Evolutionary conservation across 2,888 invertebrate genomes (phyloP).

Genomic region (Hydrotaea diabolus): DNA sequence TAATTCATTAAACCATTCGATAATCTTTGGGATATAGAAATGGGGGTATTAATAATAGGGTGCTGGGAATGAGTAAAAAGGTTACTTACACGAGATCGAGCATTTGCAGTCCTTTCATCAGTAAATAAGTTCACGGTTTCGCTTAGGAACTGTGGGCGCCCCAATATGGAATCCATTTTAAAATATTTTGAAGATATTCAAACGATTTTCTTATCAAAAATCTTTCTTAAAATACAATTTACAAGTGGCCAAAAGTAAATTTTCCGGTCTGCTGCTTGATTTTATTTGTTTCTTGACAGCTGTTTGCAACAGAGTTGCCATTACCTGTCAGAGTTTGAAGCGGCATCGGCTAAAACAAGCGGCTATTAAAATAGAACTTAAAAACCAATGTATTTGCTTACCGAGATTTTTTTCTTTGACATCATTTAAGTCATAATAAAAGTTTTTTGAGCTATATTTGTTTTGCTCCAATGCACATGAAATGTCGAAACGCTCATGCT

Average conservation of each 20-base stretch:
- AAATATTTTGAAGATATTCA: too few relatives aligned
- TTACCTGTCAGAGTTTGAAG: too few relatives aligned
- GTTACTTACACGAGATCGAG: constrained; percentile 76
- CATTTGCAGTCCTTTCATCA: constrained; percentile 79
- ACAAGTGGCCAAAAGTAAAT: neutral
- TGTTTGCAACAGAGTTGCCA: neutral
- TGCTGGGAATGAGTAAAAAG: neutral
- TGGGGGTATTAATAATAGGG: neutral
- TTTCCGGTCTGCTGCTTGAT: neutral
- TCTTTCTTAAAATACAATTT: neutral
- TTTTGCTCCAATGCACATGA: too few relatives aligned
- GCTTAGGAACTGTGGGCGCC: constrained; percentile 77
- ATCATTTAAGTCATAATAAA: too few relatives aligned
- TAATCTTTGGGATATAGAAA: constrained; percentile 72
- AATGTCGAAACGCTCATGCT: too few relatives aligned
- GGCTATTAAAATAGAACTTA: too few relatives aligned
- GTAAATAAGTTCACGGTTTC: constrained; percentile 80
- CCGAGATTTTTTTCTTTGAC: too few relatives aligned
- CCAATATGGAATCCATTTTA: constrained; percentile 78
- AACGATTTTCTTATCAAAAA: too few relatives aligned
- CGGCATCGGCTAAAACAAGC: too few relatives aligned
- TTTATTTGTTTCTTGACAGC: constrained; percentile 21
- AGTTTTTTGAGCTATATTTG: too few relatives aligned
- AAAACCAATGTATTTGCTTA: too few relatives aligned
- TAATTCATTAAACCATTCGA: constrained; percentile 80